Base-by-base conservation (phyloP, 2,113 vertebrate genomes). In the Oryzias melastigma region DNA sequence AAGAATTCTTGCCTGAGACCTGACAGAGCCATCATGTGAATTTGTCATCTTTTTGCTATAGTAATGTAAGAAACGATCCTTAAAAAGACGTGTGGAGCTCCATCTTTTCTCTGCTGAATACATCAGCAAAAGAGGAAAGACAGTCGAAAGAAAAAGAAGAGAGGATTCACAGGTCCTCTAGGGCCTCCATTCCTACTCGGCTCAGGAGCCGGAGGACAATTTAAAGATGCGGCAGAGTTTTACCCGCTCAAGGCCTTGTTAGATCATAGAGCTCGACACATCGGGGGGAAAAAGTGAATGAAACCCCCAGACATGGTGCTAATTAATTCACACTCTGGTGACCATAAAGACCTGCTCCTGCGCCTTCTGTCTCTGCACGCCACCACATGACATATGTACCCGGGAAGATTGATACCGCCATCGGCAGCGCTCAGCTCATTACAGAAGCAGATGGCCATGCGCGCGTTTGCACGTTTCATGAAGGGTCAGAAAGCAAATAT, bases 251-350 rank as follows among this genome's bases (percentile, higher is more conserved):
- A 27, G 61, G 77, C 51, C 74, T 68, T 68, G 83, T 80, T 78
- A 78, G 75, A 76, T 80, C 69, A 65, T 44, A 53, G 48, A 68
- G 65, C 5, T 58, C 73, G 77, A 78, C 69, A 68, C 78, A 85
- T 59, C 65, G 60, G 51, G 25, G 47, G 35, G 35, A 35, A 78
- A 77, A 71, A 73, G 77, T 74, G 83, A 85, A 73, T 19, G 57
- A 75, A 70, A 72, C 61, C 67, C 55, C 73, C 61, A 66, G 64
- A 85, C 82, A 65, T 17, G 52, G 42, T 44, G 68, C 59, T 85
- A 81, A 85, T 83, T 82, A 81, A 81, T 78, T 82, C 71, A 80
- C 73, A 80, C 77, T 82, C 71, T 73, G 80, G 68, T 25, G 29
- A 77, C 68, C 77, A 71, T 75, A 59, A 70, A 77, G 61, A 35